phyloP scores from a whole-genome alignment of 2,888 invertebrate species.

The Piscicola geometra region DNA sequence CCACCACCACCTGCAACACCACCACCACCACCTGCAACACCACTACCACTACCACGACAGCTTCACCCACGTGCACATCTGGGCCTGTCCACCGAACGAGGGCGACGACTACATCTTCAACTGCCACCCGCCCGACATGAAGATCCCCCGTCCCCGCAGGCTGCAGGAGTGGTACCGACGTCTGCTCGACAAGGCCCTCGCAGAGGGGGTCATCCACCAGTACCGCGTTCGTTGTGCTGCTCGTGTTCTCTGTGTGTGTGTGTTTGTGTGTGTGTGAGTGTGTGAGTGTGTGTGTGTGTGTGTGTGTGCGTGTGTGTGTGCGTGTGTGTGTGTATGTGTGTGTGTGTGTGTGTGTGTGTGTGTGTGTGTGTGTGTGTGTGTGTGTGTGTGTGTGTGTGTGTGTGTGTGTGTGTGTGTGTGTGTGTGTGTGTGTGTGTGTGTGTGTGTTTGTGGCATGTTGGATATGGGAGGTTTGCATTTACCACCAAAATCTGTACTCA shows the following conservation, averaged over 20 bases:
- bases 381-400: not conserved
- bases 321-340: conserved; percentile 15
- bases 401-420: too few species aligned
- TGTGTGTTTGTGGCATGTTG: too few species aligned
- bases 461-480: too few species aligned
- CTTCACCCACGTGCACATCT: conserved; percentile 98
- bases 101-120: conserved; percentile 99
- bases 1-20: not conserved
- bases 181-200: conserved; percentile 95
- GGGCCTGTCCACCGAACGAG: conserved; percentile 99
- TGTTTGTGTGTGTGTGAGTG: too few species aligned
- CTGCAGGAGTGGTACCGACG: conserved; percentile 99
- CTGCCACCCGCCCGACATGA: conserved; percentile 98
- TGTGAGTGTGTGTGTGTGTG: too few species aligned
- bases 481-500: not conserved
- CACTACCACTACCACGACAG: conserved; percentile 48
- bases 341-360: conserved; percentile 13
- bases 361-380: conserved; percentile 9
- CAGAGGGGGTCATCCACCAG: conserved; percentile 94
- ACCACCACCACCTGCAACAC: not conserved
- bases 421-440: too few species aligned
- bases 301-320: not conserved
- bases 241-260: too few species aligned
- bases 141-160: conserved; percentile 97
- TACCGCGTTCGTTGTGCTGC: too few species aligned